Conservation (phyloP, 2,113 vertebrate genomes). For the Corythornis vintsioides region DNA sequence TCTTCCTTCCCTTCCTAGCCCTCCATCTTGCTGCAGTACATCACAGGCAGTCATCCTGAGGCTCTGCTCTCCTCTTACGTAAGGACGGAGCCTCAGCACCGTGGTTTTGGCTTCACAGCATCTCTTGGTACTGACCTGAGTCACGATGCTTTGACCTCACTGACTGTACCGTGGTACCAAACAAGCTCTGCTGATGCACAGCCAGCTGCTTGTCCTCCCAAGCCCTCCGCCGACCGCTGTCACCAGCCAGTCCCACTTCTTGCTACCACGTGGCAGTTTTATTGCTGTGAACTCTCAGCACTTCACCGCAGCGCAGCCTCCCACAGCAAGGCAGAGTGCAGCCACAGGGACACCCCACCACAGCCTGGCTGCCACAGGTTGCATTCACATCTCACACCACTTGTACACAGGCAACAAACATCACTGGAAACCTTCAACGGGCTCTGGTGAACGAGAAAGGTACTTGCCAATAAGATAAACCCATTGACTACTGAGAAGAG, state of each 20-base stretch:
- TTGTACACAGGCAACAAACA: neutral
- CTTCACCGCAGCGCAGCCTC: neutral
- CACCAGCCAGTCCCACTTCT: neutral
- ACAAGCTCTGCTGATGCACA: fast-evolving
- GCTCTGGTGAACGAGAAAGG: neutral
- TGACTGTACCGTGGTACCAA: neutral
- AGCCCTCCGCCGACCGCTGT: neutral
- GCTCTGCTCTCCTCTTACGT: neutral
- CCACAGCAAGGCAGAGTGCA: neutral
- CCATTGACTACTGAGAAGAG: neutral
- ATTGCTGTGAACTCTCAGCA: neutral
- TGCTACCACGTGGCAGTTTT: neutral
- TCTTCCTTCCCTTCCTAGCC: neutral
- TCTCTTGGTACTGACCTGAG: neutral
- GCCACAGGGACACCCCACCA: fast-evolving
- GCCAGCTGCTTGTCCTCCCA: neutral
- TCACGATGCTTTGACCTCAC: neutral
- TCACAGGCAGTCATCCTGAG: fast-evolving
- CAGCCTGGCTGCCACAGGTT: neutral
- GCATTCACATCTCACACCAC: neutral
- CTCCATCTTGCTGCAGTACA: neutral
- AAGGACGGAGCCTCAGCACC: neutral
- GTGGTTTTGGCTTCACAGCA: neutral
- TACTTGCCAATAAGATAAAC: neutral
- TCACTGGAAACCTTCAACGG: neutral